Base-by-base conservation (phyloP, 1,140 invertebrate genomes). In the Drosophila parabipectinata region DNA sequence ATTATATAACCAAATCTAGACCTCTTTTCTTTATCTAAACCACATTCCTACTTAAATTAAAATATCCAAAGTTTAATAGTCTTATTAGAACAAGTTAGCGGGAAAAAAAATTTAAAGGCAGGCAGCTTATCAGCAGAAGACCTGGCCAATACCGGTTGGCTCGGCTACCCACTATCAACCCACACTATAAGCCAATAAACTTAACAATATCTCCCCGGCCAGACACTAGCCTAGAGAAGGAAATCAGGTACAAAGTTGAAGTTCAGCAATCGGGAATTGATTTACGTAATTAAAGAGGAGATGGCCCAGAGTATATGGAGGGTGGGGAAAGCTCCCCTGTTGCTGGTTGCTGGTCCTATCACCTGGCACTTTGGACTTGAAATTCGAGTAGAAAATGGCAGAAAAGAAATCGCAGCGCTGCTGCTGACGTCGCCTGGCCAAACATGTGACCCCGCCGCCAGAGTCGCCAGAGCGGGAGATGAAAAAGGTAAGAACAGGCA, bases 401-500 rank as follows among this genome's bases (percentile, higher is more conserved):
- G 26, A 48, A n/a, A 71, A 56, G 37, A 37, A 32, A 26, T 60
- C 48, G 58, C 21, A 47, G 24, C 30, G 12, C 57, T 50, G 57
- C 15, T n/a, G 37, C 57, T 48, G 51, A 37, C 44, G 44, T 71
- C 67, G 67, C 52, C 72, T 75, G 72, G 61, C 54, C 34, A 75
- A 75, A 75, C 72, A 75, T 75, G 72, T 75, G 72, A 75, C 72
- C 71, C 21, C 32, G n/a, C 21, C 32, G n/a, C 45, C 52, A 52
- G 28, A 57, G 47, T 37, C 41, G 41, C 0, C 37, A 14, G 26
- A 37, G 21, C 60, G 24, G 30, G 14, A 50, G 39, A 47, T 41
- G 50, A 9, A 21, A 37, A 56, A 39, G 41, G 41, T 34, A 53
- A 50, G 12, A 63, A 28, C 47, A 26, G n/a, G n/a, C 32, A 44